A percentile compares a stretch with the other conserved stretches of the same genome.
Evolutionary conservation across 2,797 vertebrate species (phyloP).

Genomic region (Sciaenops ocellatus): DNA sequence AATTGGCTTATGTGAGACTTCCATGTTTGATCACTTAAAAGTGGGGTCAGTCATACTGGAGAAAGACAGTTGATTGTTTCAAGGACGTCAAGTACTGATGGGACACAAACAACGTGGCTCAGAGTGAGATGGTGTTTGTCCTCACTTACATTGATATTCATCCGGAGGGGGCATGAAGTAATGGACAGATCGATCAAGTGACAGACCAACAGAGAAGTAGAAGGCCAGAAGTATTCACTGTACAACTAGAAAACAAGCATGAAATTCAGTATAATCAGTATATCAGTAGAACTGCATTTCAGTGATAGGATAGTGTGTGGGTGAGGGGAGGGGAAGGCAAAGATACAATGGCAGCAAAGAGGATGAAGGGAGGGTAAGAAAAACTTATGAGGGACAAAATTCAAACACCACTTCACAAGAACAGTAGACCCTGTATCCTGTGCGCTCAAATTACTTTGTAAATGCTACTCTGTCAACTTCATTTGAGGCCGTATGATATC

Average conservation of each 20-base stretch:
- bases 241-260: background rate
- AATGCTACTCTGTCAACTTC: conserved; percentile 72
- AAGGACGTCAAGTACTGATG: too few relatives aligned
- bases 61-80: too few relatives aligned
- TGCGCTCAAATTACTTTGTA: conserved; percentile 70
- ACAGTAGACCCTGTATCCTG: conserved; percentile 55
- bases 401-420: conserved; percentile 48
- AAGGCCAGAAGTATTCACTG: conserved; percentile 2
- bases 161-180: background rate
- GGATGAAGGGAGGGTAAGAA: background rate
- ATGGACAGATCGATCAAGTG: too few relatives aligned
- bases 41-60: too few relatives aligned
- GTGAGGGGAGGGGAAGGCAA: background rate
- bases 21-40: background rate
- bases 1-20: background rate
- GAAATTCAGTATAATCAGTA: background rate
- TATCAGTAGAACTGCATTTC: background rate
- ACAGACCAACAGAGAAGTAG: background rate
- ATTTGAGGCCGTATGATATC: conserved; percentile 60
- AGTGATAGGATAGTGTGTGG: background rate
- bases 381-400: conserved; percentile 52
- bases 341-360: conserved; percentile 23
- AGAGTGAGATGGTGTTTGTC: too few relatives aligned
- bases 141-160: background rate
- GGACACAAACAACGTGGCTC: too few relatives aligned